Percentiles rank a stretch among this genome's conserved stretches.
These are phyloP conservation scores for Sphenopsis melanotis DNA, from an alignment of 2,797 vertebrate species.

Conservation along the genomic window DNA sequence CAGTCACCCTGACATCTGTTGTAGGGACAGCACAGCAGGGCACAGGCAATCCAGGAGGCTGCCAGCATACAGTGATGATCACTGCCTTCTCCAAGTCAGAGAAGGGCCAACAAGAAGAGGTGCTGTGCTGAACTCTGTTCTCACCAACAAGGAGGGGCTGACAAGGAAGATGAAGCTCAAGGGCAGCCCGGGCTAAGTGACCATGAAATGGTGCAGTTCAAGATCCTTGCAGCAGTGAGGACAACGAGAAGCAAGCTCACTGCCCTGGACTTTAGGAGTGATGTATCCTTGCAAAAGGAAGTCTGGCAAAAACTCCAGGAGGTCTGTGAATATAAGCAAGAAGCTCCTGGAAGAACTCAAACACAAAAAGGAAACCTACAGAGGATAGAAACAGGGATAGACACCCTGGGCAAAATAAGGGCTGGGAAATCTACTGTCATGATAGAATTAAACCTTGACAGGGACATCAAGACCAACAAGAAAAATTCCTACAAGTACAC, in stretches of 20 bases:
- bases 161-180: not conserved
- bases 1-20: no score
- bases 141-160: not conserved
- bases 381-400: not conserved
- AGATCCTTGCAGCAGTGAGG: not conserved
- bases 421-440: not conserved
- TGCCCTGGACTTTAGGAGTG: not conserved
- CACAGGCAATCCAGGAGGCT: not conserved
- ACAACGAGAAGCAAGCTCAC: not conserved
- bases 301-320: not conserved
- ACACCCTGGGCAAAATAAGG: not conserved
- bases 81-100: not conserved
- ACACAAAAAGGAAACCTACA: not conserved
- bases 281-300: not conserved
- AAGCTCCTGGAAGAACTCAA: not conserved
- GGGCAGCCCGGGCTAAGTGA: not conserved
- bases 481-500: accelerated
- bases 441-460: not conserved
- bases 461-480: not conserved
- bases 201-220: not conserved
- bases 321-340: not conserved
- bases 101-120: not conserved
- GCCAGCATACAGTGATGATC: not conserved
- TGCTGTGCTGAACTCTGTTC: no score
- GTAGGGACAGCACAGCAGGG: not conserved